phyloP scores from a whole-genome alignment of 1,140 invertebrate genomes.

The Drosophila carrolli region DNA sequence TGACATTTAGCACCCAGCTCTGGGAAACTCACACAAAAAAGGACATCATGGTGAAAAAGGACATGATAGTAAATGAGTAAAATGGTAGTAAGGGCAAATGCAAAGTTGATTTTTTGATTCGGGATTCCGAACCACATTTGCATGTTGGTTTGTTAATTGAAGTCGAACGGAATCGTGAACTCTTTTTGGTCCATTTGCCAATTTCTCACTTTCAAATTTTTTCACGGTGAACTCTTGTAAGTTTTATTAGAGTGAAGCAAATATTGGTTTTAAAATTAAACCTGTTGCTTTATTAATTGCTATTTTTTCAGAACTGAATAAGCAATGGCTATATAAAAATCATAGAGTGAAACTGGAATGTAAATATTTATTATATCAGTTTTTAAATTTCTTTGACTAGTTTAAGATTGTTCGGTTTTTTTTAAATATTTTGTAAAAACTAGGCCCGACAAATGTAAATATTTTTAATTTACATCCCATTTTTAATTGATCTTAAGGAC shows the following conservation, averaged over 20 bases:
- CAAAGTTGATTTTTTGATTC: conserved; percentile 15
- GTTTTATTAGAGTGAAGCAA: not conserved
- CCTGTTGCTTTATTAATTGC: too few relatives aligned
- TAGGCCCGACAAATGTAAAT: too few relatives aligned
- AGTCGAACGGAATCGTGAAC: not conserved
- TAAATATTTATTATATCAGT: too few relatives aligned
- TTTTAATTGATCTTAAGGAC: too few relatives aligned
- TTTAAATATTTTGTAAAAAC: too few relatives aligned
- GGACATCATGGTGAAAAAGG: conserved; percentile 1
- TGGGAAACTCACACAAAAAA: conserved; percentile 26
- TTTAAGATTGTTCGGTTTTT: too few relatives aligned
- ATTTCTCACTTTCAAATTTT: not conserved
- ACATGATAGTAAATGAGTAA: conserved; percentile 9
- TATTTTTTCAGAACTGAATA: too few relatives aligned
- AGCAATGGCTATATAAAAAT: too few relatives aligned
- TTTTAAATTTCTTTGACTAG: too few relatives aligned
- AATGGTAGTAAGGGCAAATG: conserved; percentile 1
- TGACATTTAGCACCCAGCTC: conserved; percentile 74
- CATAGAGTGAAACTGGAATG: too few relatives aligned
- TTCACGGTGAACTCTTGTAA: not conserved
- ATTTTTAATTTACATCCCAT: too few relatives aligned
- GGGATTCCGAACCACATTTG: conserved; percentile 14
- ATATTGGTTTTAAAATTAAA: too few relatives aligned
- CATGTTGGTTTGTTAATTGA: conserved; percentile 33
- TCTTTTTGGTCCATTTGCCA: conserved; percentile 9